A percentile compares a stretch with the other conserved stretches of the same genome.
phyloP scores from a whole-genome alignment of 2,888 invertebrate species.

The Ligdia adustata region DNA sequence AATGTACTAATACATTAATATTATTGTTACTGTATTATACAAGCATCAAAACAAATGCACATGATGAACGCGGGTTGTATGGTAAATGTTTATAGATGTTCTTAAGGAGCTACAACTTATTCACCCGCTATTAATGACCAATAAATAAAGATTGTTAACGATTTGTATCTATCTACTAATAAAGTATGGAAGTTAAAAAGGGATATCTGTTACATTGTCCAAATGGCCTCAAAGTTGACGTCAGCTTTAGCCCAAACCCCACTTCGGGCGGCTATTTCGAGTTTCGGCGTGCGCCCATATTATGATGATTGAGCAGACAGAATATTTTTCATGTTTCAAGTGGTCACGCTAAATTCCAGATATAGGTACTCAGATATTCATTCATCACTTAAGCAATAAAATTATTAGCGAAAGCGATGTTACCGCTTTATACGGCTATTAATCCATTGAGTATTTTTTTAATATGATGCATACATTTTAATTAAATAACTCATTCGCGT shows the following conservation, averaged over 20 bases:
- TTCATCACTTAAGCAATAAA: conserved; percentile 11
- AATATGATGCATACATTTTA: conserved; percentile 7
- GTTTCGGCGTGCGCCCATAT: conserved; percentile 57
- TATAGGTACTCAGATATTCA: conserved; percentile 1
- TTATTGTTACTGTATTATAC: too few relatives aligned
- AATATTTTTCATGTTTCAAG: conserved; percentile 63
- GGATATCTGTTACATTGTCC: conserved; percentile 56
- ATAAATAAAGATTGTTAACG: conserved; percentile 23
- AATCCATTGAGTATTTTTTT: conserved; percentile 13
- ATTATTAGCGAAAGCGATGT: conserved; percentile 16
- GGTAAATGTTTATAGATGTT: conserved; percentile 17
- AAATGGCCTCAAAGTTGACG: conserved; percentile 68
- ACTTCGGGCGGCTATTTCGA: conserved; percentile 60
- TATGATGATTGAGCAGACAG: conserved; percentile 67
- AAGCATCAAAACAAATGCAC: conserved; percentile 10
- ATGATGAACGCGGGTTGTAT: conserved; percentile 13
- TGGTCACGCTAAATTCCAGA: conserved; percentile 29
- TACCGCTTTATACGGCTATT: conserved; percentile 13
- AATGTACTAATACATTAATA: too few relatives aligned
- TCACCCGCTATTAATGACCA: conserved; percentile 16
- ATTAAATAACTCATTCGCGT: conserved; percentile 1
- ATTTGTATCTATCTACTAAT: conserved; percentile 22
- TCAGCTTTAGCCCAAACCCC: conserved; percentile 68
- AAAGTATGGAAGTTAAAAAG: conserved; percentile 28
- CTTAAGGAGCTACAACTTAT: conserved; percentile 19